Conservation (phyloP, 2,797 vertebrate genomes). For the Fistularia commersonii region DNA sequence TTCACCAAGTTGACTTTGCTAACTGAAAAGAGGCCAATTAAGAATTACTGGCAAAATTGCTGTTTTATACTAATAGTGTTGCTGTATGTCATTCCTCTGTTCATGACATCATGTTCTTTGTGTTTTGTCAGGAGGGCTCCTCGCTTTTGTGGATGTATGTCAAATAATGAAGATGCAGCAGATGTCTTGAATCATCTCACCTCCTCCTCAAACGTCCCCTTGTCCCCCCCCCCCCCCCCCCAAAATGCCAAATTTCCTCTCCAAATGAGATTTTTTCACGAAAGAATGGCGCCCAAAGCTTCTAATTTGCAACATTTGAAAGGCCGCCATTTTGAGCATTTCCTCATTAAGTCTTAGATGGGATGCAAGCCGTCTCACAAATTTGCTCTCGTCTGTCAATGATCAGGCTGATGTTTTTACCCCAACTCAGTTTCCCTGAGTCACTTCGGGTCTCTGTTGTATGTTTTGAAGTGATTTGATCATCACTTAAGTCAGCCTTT, state of each 20-base stretch:
- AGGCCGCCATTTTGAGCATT: background rate
- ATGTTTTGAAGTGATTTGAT: slow-evolving; percentile 48
- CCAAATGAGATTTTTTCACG: background rate
- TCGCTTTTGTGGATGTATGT: slow-evolving; percentile 26
- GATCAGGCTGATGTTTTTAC: slow-evolving; percentile 42
- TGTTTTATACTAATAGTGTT: too few species aligned
- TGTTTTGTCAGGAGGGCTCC: slow-evolving; percentile 52
- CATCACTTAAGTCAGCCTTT: slow-evolving; percentile 3
- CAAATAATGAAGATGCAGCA: slow-evolving; percentile 31
- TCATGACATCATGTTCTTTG: too few species aligned
- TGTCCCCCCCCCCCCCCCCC: background rate
- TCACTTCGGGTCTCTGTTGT: slow-evolving; percentile 13
- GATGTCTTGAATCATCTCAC: slow-evolving; percentile 13
- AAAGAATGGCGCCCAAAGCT: slow-evolving; percentile 45
- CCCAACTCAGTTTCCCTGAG: slow-evolving; percentile 17
- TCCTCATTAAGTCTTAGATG: slow-evolving; percentile 11
- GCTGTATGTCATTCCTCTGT: too few species aligned
- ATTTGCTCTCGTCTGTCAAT: slow-evolving; percentile 28
- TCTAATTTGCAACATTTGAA: background rate
- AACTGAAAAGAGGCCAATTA: too few species aligned
- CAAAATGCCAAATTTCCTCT: background rate
- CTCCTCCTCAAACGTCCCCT: background rate
- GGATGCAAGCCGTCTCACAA: background rate
- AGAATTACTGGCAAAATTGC: too few species aligned
- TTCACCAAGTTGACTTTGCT: too few species aligned